phyloP scores from a whole-genome alignment of 35 echinoderm and acorn worm genomes.

The Stichopus chloronotus region DNA sequence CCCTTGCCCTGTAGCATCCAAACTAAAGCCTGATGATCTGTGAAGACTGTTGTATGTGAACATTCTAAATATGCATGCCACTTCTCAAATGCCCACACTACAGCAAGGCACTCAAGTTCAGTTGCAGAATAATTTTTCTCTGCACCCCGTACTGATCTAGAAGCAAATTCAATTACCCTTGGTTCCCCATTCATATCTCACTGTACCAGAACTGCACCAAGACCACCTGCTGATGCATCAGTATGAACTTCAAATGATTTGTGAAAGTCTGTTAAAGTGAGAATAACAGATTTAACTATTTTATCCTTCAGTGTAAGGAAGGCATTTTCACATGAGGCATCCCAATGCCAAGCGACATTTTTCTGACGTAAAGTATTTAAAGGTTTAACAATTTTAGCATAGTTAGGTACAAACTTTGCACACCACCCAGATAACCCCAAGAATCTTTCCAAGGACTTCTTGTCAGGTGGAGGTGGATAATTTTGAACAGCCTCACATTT shows the following conservation, averaged over 20 bases:
- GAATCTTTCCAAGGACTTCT: constrained; percentile 31
- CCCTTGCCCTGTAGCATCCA: constrained; percentile 14
- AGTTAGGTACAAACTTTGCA: constrained; percentile 35
- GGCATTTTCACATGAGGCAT: constrained; percentile 3
- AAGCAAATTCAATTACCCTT: constrained; percentile 36
- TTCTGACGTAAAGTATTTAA: constrained; percentile 15
- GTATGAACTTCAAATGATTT: constrained; percentile 44
- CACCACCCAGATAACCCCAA: constrained; percentile 38
- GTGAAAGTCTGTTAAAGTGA: constrained; percentile 1
- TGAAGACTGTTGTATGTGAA: background rate
- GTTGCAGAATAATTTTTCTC: too few species aligned
- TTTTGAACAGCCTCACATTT: constrained; percentile 10
- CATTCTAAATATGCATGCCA: constrained; percentile 41
- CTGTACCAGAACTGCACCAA: constrained; percentile 53
- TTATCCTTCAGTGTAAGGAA: constrained; percentile 1
- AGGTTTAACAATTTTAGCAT: constrained; percentile 27
- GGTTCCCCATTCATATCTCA: background rate
- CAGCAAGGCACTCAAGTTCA: too few species aligned
- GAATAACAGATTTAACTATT: background rate
- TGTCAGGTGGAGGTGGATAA: constrained; percentile 17
- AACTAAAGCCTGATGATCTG: too few species aligned
- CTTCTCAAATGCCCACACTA: too few species aligned
- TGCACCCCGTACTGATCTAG: constrained; percentile 9
- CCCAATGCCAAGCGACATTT: constrained; percentile 14
- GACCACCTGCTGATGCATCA: constrained; percentile 47